Conservation (phyloP, 64 coral and sea anemone species). For the Stichodactyla helianthus region DNA sequence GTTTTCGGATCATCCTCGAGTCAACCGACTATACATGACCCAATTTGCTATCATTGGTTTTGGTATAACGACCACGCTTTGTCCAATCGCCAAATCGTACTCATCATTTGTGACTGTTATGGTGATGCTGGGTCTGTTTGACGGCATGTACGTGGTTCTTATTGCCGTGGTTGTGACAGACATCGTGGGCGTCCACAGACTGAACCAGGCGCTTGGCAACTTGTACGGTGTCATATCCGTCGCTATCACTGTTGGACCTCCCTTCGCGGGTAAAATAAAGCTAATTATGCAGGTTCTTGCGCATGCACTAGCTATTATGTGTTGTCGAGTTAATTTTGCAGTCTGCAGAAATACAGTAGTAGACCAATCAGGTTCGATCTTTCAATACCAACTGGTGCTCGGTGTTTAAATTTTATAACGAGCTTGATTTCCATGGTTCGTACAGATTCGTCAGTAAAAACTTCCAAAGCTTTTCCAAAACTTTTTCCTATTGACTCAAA, state of each 20-base stretch:
- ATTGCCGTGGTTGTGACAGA: conserved; percentile 78
- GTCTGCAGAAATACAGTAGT: too few species aligned
- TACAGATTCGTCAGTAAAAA: too few species aligned
- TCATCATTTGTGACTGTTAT: conserved; percentile 48
- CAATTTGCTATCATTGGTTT: conserved; percentile 80
- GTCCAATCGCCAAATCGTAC: conserved; percentile 64
- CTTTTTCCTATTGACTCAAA: too few species aligned
- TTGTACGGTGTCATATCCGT: conserved; percentile 83
- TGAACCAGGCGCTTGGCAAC: conserved; percentile 65
- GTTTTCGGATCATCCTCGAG: conserved; percentile 85
- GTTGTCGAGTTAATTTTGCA: too few species aligned
- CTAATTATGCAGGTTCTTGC: too few species aligned
- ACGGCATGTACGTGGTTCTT: conserved; percentile 84
- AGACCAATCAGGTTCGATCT: too few species aligned
- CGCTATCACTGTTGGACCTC: conserved; percentile 73
- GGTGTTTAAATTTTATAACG: too few species aligned
- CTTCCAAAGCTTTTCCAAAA: too few species aligned
- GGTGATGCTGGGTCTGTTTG: conserved; percentile 70
- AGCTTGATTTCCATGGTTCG: too few species aligned
- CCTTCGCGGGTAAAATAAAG: conserved; percentile 63
- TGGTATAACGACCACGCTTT: conserved; percentile 62
- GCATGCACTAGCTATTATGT: too few species aligned
- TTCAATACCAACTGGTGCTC: too few species aligned
- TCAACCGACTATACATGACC: conserved; percentile 89
- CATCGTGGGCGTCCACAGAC: conserved; percentile 80